Conservation (phyloP, 30 jellyfish, hydroid and myxozoan species). For the Cassiopea andromeda region DNA sequence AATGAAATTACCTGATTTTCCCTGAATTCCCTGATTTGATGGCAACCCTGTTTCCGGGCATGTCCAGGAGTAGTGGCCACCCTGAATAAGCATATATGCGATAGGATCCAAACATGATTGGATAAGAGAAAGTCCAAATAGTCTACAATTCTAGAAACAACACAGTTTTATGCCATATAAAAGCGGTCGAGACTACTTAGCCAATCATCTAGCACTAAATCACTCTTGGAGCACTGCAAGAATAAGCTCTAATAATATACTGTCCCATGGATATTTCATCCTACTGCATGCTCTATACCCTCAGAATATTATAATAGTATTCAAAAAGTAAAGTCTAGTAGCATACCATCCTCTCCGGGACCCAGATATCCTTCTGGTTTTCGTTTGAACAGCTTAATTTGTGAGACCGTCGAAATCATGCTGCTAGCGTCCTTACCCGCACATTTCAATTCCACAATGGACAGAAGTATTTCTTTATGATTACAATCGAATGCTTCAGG, state of each 20-base stretch:
- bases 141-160: not conserved
- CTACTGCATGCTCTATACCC: not conserved
- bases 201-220: not conserved
- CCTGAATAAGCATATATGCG: no score
- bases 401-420: conserved; percentile 13
- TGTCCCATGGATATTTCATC: not conserved
- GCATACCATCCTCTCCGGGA: conserved; percentile 27
- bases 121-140: no score
- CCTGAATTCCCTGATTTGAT: no score
- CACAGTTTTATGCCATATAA: not conserved
- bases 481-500: no score
- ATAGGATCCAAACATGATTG: no score
- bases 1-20: no score
- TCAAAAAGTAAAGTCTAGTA: not conserved
- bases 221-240: not conserved
- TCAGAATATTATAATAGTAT: not conserved
- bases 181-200: not conserved
- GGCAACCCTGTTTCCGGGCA: no score
- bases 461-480: no score
- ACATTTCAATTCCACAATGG: no score
- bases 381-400: conserved; percentile 4
- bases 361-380: conserved; percentile 34
- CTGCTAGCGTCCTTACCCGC: not conserved
- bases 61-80: no score
- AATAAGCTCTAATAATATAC: not conserved